phyloP scores from a whole-genome alignment of 1,140 invertebrate species.

The Drosophila murphyi region DNA sequence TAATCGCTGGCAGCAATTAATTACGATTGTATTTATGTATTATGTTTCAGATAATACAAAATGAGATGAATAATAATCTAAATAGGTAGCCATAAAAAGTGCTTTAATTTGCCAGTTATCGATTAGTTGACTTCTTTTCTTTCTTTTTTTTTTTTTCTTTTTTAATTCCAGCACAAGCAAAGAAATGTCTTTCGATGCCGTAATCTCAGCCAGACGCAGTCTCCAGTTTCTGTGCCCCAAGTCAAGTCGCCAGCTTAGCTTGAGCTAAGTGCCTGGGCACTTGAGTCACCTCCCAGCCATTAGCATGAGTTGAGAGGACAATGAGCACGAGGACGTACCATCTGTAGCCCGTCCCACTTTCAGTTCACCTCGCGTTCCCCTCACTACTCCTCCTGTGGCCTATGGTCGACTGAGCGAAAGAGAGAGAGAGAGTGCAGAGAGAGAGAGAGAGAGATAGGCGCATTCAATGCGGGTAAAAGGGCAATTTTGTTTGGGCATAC shows the following conservation, averaged over 20 bases:
- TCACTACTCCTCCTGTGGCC: conserved; percentile 3
- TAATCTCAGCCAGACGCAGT: neutral
- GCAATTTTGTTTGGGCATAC: conserved; percentile 17
- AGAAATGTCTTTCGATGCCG: neutral
- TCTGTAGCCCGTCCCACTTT: conserved; percentile 20
- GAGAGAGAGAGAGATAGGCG: conserved; percentile 5
- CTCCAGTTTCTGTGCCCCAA: neutral
- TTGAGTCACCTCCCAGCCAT: conserved; percentile 48
- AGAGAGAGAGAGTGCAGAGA: too few species aligned
- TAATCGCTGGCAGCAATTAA: too few species aligned
- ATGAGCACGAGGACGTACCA: conserved; percentile 1
- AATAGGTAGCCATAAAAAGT: neutral
- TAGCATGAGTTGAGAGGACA: conserved; percentile 32
- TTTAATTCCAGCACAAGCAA: neutral
- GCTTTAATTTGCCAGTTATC: neutral
- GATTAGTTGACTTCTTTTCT: neutral
- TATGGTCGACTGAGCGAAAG: conserved; percentile 26
- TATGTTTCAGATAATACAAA: too few species aligned
- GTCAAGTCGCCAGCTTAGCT: conserved; percentile 15
- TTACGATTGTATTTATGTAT: too few species aligned
- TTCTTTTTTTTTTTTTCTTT: neutral
- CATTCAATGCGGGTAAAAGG: conserved; percentile 51
- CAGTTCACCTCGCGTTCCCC: conserved; percentile 15
- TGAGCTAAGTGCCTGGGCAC: conserved; percentile 47
- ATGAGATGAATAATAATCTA: too few species aligned